Evolutionary conservation across 2,797 vertebrate genomes (phyloP).

Genomic region (Melanotaenia pygmaea): DNA sequence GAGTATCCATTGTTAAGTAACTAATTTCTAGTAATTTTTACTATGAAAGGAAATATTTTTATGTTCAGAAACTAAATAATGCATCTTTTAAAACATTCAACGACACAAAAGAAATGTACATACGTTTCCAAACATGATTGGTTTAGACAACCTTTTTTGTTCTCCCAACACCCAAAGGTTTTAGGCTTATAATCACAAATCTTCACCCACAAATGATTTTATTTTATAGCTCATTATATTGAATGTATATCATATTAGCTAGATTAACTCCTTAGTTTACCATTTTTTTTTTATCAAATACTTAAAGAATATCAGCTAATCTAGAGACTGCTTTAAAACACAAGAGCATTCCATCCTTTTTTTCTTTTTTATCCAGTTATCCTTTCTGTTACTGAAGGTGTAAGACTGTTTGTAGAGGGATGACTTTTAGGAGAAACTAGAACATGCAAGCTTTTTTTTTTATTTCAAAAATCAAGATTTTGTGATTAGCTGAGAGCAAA

Average conservation of each 20-base stretch:
- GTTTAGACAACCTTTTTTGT: neutral
- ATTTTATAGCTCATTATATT: neutral
- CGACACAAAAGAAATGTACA: neutral
- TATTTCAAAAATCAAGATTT: neutral
- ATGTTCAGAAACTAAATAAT: neutral
- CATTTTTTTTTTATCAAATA: neutral
- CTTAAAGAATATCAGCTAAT: neutral
- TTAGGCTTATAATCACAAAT: neutral
- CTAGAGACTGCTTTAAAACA: too few relatives aligned
- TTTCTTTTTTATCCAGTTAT: neutral
- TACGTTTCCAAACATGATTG: neutral
- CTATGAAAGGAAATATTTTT: neutral
- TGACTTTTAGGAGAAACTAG: neutral
- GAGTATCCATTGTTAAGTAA: neutral
- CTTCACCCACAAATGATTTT: neutral
- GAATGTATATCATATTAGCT: neutral
- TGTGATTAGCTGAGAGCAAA: neutral
- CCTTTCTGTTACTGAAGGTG: neutral
- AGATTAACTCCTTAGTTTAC: neutral
- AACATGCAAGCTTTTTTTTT: neutral
- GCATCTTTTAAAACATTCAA: neutral
- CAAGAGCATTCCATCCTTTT: too few relatives aligned
- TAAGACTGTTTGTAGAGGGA: neutral
- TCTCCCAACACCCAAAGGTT: neutral
- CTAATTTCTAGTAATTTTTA: neutral